A percentile compares a stretch with the other conserved stretches of the same genome.
phyloP scores from a whole-genome alignment of 2,888 invertebrate genomes.

The Diarsia mendica region DNA sequence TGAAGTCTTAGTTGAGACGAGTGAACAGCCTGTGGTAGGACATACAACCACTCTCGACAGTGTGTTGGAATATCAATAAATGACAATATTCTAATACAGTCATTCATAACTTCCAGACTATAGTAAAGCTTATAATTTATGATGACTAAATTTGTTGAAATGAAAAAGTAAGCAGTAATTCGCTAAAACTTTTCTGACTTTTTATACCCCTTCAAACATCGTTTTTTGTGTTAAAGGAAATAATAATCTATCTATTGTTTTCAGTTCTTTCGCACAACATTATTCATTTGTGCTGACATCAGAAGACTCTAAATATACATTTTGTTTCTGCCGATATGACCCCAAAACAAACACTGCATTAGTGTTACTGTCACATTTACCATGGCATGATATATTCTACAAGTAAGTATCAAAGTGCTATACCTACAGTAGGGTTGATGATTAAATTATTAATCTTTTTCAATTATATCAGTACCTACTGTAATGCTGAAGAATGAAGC shows the following conservation, averaged over 20 bases:
- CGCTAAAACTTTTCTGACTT: neutral
- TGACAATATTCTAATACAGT: neutral
- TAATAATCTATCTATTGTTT: conserved; percentile 73
- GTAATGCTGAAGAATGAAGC: conserved; percentile 5
- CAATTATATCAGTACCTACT: conserved; percentile 14
- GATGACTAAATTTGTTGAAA: neutral
- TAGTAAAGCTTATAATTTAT: too few species aligned
- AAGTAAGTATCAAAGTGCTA: conserved; percentile 90
- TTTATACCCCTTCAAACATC: neutral
- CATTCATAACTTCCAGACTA: neutral
- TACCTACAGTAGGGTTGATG: neutral
- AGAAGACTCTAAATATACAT: conserved; percentile 98
- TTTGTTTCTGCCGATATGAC: conserved; percentile 99
- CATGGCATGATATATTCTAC: conserved; percentile 99
- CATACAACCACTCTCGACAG: neutral
- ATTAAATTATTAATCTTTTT: neutral
- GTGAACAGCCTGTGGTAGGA: neutral
- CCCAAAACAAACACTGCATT: conserved; percentile 96
- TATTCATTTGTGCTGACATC: conserved; percentile 99
- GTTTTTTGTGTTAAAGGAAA: neutral
- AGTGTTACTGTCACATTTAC: conserved; percentile 96
- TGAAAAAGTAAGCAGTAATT: neutral
- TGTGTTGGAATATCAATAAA: neutral
- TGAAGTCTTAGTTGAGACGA: neutral
- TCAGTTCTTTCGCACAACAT: conserved; percentile 96